A percentile compares a stretch with the other conserved stretches of the same genome.
phyloP scores from a whole-genome alignment of 2,888 invertebrate genomes.

The Eucera pruinosa region DNA sequence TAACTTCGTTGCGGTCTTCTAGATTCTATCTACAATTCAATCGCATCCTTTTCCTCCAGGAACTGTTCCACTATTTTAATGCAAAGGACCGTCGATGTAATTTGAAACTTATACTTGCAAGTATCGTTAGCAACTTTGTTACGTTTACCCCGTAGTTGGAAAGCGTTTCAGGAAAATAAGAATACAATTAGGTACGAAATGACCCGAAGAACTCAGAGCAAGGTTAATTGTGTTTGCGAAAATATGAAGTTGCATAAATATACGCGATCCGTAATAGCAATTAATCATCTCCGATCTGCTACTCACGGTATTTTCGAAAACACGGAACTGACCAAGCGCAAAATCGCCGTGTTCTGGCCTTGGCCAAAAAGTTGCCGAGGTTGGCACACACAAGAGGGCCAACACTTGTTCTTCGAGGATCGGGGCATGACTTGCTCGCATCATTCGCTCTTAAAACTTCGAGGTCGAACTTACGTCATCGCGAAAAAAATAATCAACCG shows the following conservation, averaged over 20 bases:
- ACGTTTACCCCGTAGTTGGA: too few species aligned
- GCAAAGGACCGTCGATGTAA: too few species aligned
- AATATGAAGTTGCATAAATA: too few species aligned
- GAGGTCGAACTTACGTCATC: conserved; percentile 55
- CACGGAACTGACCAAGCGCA: conserved; percentile 34
- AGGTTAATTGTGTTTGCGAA: too few species aligned
- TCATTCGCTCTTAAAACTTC: conserved; percentile 55
- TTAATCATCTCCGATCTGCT: neutral
- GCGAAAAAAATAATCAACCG: conserved; percentile 35
- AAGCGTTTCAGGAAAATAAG: too few species aligned
- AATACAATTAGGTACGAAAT: too few species aligned
- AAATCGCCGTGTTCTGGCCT: conserved; percentile 28
- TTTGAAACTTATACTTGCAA: too few species aligned
- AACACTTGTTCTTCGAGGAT: conserved; percentile 8
- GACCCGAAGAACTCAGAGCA: too few species aligned
- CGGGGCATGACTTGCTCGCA: conserved; percentile 56
- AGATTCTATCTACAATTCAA: too few species aligned
- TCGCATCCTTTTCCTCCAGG: too few species aligned
- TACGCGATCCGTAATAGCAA: neutral
- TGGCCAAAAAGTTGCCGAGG: conserved; percentile 45
- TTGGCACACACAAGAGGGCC: neutral
- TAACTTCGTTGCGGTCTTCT: too few species aligned
- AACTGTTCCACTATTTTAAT: neutral
- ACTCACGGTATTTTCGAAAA: neutral
- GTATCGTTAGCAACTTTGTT: too few species aligned